A percentile compares a stretch with the other conserved stretches of the same genome.
These are phyloP conservation scores for Amitus sp. DNA, from an alignment of 2,888 invertebrate genomes.

Conservation along the genomic window DNA sequence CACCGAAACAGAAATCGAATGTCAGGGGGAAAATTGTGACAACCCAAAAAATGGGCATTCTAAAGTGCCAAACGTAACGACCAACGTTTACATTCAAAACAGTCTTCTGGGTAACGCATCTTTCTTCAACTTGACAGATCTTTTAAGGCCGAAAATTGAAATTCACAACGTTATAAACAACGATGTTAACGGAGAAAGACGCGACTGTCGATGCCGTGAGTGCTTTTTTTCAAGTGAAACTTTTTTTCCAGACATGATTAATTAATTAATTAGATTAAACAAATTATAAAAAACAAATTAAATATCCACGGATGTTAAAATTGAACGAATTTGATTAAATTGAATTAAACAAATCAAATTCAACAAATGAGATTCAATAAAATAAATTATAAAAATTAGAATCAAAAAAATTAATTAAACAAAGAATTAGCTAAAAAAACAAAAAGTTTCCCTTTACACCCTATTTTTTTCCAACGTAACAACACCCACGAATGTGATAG, in stretches of 20 bases:
- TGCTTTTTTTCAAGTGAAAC: slow-evolving; percentile 15
- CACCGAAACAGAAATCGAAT: slow-evolving; percentile 50
- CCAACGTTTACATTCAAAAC: slow-evolving; percentile 50
- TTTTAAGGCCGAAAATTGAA: slow-evolving; percentile 13
- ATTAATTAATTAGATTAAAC: background rate
- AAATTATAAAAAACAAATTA: too few relatives aligned
- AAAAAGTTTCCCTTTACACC: too few relatives aligned
- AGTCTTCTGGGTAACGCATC: slow-evolving; percentile 26
- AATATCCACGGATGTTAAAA: too few relatives aligned
- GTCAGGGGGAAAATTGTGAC: slow-evolving; percentile 41
- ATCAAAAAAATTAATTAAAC: too few relatives aligned
- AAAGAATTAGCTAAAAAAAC: too few relatives aligned
- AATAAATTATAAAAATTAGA: too few relatives aligned
- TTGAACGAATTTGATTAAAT: background rate
- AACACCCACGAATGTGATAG: too few relatives aligned
- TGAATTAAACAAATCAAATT: too few relatives aligned
- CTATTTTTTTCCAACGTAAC: too few relatives aligned
- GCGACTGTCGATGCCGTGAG: slow-evolving; percentile 29
- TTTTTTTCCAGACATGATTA: too few relatives aligned
- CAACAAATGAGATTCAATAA: too few relatives aligned
- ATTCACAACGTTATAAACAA: slow-evolving; percentile 31
- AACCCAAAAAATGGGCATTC: slow-evolving; percentile 6
- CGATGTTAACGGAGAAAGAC: slow-evolving; percentile 13
- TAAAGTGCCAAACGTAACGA: slow-evolving; percentile 50
- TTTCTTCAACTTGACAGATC: background rate